Conservation (phyloP, 2,113 vertebrate genomes). For the Pontoporia blainvillei region DNA sequence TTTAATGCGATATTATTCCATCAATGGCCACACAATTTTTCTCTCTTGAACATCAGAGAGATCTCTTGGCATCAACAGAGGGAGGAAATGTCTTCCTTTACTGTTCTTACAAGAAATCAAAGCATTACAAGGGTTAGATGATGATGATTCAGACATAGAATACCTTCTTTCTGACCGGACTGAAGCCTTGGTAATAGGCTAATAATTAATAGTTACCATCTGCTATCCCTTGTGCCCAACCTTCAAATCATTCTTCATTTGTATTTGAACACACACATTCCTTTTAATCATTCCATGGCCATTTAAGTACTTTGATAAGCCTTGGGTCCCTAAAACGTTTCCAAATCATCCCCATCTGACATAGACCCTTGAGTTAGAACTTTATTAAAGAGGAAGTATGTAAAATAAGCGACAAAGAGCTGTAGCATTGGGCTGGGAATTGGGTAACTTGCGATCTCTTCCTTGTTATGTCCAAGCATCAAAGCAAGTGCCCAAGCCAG, state of each 20-base stretch:
- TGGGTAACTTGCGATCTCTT: background rate
- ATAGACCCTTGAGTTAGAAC: conserved; percentile 23
- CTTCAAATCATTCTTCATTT: conserved; percentile 66
- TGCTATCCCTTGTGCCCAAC: conserved; percentile 33
- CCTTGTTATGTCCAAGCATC: background rate
- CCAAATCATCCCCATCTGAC: conserved; percentile 67
- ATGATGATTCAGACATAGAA: conserved; percentile 39
- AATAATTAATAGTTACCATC: conserved; percentile 74
- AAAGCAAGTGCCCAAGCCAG: background rate
- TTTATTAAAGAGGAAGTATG: conserved; percentile 34
- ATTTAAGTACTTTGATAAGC: conserved; percentile 69
- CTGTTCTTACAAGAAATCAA: conserved; percentile 53
- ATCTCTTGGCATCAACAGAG: conserved; percentile 19
- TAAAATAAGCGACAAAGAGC: background rate
- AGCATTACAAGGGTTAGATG: conserved; percentile 26
- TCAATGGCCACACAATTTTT: background rate
- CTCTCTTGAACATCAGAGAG: conserved; percentile 16
- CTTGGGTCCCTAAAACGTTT: conserved; percentile 47
- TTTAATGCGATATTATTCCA: background rate
- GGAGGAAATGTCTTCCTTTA: conserved; percentile 34
- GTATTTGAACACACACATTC: conserved; percentile 60
- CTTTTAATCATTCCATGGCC: conserved; percentile 71
- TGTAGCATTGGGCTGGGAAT: background rate
- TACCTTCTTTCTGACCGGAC: conserved; percentile 18
- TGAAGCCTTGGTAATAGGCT: conserved; percentile 53